Base-by-base conservation (phyloP, 2,797 vertebrate genomes). In the Alectoris magna region DNA sequence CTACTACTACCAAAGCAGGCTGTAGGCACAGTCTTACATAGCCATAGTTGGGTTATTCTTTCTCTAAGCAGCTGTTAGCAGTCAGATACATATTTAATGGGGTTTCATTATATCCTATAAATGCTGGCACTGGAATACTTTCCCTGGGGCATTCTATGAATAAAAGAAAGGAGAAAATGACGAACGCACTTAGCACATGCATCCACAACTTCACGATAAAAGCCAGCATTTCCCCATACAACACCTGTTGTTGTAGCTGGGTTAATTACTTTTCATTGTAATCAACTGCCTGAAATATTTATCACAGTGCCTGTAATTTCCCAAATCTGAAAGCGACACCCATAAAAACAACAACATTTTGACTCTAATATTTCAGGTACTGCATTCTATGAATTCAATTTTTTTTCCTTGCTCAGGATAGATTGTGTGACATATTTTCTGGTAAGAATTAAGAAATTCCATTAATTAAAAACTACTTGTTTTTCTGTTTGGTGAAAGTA, bases 211-310 rank as follows among this genome's bases (percentile, higher is more conserved):
- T 97, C 88, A 36, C 48, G 96, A 98, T 97, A 97, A 98, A 98
- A 98, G 98, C 94, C 97, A 97, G 96, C 96, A 73, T 92, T 97
- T 97, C 92, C 96, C 96, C 96, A 96, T 98, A 94, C 96, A 98
- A 97, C 98, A 99, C 98, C 98, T 99, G 99, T 98, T 98, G 98
- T 97, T 96, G 90, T 85, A 95, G 98, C 95, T 96, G 97, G 92
- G 93, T 98, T 98, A 98, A 98, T 98, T 97, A 98, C 98, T 97
- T 97, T 97, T 98, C 97, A 98, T 98, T 98, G 97, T 98, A 97
- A 94, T 96, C 96, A 96, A 84, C 93, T 91, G 91, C 93, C 97
- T 99, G 96, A 98, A 99, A 98, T 98, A 98, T 99, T 98, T 98
- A 99, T 98, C 97, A 93, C 12, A 9, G 94, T 94, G 95, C 96